Evolutionary conservation across 2,888 invertebrate species (phyloP).

Genomic region (Malthinus flaveolus): DNA sequence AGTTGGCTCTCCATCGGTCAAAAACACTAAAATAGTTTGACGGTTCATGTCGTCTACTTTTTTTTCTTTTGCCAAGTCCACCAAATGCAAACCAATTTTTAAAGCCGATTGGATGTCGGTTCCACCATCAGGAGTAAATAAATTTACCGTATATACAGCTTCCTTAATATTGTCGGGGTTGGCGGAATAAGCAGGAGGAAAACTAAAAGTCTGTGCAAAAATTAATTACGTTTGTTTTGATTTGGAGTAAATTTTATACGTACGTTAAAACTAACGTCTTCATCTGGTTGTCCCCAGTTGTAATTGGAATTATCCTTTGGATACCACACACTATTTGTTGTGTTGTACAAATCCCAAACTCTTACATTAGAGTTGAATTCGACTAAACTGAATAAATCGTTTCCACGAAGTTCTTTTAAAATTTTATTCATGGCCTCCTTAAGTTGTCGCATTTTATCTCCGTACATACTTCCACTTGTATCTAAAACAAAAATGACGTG

Average conservation of each 20-base stretch:
- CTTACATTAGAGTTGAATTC: slow-evolving; percentile 61
- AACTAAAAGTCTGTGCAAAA: slow-evolving; percentile 37
- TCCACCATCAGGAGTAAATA: slow-evolving; percentile 62
- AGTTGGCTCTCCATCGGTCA: slow-evolving; percentile 70
- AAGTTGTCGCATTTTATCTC: slow-evolving; percentile 66
- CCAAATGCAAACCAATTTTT: slow-evolving; percentile 55
- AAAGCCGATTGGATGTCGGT: slow-evolving; percentile 72
- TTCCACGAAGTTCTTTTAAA: slow-evolving; percentile 62
- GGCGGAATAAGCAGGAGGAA: slow-evolving; percentile 59
- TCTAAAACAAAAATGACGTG: slow-evolving; percentile 75
- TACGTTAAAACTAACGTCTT: slow-evolving; percentile 23
- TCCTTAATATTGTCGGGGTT: slow-evolving; percentile 61
- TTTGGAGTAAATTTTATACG: not conserved
- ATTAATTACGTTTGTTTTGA: not conserved
- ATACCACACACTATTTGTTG: slow-evolving; percentile 48
- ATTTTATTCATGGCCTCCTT: slow-evolving; percentile 70
- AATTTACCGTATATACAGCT: slow-evolving; percentile 61
- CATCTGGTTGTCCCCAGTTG: slow-evolving; percentile 31
- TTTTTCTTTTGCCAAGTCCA: slow-evolving; percentile 38
- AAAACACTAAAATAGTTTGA: slow-evolving; percentile 67
- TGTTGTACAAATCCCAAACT: slow-evolving; percentile 60
- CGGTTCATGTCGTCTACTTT: slow-evolving; percentile 44
- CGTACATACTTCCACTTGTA: slow-evolving; percentile 75
- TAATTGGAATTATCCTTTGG: slow-evolving; percentile 15
- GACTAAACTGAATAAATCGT: slow-evolving; percentile 70